Evolutionary conservation across 2,888 invertebrate genomes (phyloP).

Genomic region (Embidobia sp.): DNA sequence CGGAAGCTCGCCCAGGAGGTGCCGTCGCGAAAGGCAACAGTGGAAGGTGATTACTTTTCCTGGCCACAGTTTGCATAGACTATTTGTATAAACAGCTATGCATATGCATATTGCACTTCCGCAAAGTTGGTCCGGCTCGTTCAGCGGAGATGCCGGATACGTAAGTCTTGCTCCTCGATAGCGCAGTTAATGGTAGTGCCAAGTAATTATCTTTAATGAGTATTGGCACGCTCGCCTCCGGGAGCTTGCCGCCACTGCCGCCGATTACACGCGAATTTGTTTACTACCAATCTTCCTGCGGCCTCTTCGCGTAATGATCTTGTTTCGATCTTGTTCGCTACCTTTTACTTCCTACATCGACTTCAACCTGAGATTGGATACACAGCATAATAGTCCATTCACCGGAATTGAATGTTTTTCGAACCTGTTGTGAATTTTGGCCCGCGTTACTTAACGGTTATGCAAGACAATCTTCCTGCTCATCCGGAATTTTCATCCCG

Average conservation of each 20-base stretch:
- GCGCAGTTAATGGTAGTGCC: conserved; percentile 37
- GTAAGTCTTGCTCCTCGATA: conserved; percentile 45
- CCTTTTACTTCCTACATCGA: conserved; percentile 9
- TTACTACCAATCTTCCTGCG: conserved; percentile 38
- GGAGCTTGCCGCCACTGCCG: background rate
- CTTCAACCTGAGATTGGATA: conserved; percentile 12
- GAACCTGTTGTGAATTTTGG: no score
- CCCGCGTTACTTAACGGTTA: no score
- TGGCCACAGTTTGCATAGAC: conserved; percentile 62
- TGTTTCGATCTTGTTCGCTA: conserved; percentile 34
- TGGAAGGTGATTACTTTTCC: conserved; percentile 66
- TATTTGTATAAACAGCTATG: conserved; percentile 65
- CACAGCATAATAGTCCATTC: conserved; percentile 9
- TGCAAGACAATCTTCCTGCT: no score
- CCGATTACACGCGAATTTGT: conserved; percentile 47
- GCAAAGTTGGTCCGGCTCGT: conserved; percentile 32
- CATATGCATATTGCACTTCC: conserved; percentile 65
- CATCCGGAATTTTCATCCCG: no score
- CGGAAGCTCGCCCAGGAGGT: conserved; percentile 45
- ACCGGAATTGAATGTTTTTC: conserved; percentile 9
- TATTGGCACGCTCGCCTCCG: conserved; percentile 51
- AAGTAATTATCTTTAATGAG: conserved; percentile 61
- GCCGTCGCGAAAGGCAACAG: conserved; percentile 48
- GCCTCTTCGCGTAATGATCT: conserved; percentile 24
- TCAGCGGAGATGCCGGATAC: conserved; percentile 27